These are phyloP conservation scores for Empidonax alnorum DNA, from an alignment of 2,113 vertebrate genomes.

Conservation along the genomic window DNA sequence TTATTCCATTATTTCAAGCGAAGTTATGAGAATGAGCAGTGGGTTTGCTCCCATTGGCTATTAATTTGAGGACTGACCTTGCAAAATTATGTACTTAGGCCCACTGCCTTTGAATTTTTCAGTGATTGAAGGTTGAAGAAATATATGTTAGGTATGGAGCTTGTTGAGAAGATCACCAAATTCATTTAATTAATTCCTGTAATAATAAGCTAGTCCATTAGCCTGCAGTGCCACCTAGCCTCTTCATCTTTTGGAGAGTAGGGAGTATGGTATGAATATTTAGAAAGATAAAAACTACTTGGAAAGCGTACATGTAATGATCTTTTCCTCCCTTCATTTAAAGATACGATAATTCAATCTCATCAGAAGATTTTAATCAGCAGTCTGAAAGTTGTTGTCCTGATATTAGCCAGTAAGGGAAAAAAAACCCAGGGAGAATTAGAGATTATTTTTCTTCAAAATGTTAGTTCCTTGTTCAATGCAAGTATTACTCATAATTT, in stretches of 20 bases:
- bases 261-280: not conserved
- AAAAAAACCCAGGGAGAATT: not conserved
- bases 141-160: not conserved
- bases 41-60: not conserved
- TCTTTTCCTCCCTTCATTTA: not conserved
- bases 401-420: not conserved
- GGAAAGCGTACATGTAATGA: not conserved
- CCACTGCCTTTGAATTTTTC: not conserved
- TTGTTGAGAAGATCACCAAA: not conserved
- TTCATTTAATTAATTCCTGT: not conserved
- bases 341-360: not conserved
- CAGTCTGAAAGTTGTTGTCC: not conserved
- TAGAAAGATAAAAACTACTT: not conserved
- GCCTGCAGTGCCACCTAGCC: constrained; percentile 64
- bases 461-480: not conserved
- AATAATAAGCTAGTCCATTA: not conserved
- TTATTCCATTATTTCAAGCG: not conserved
- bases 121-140: not conserved
- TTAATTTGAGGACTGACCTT: not conserved
- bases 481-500: constrained; percentile 8
- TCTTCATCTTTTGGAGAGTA: not conserved
- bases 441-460: not conserved
- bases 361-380: not conserved
- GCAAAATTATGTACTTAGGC: not conserved
- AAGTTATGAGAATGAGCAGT: not conserved